Percentiles rank a stretch among this genome's conserved stretches.
phyloP scores from a whole-genome alignment of 1,140 invertebrate species.

The Camponotus pennsylvanicus region DNA sequence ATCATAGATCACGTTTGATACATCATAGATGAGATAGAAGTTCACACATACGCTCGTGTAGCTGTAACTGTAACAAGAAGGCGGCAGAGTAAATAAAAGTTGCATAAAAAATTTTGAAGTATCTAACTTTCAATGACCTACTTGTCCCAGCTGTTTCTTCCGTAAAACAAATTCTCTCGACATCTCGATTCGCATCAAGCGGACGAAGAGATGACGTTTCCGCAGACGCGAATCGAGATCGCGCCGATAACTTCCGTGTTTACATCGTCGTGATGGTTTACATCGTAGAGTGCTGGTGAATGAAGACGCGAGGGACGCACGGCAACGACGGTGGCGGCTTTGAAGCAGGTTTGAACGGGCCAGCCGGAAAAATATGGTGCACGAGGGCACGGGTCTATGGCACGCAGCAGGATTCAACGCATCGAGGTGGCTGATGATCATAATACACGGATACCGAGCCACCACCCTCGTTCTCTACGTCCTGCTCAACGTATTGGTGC shows the following conservation, averaged over 20 bases:
- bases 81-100: conserved; percentile 41
- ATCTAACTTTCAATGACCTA: background rate
- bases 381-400: conserved; percentile 75
- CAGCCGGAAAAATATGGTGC: conserved; percentile 75
- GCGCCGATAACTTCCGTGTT: conserved; percentile 20
- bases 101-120: conserved; percentile 7
- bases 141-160: background rate
- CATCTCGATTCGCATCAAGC: conserved; percentile 21
- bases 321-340: conserved; percentile 33
- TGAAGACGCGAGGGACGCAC: conserved; percentile 58
- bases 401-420: conserved; percentile 73
- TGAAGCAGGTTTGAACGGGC: conserved; percentile 58
- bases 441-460: conserved; percentile 76
- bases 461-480: conserved; percentile 75
- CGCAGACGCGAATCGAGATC: background rate
- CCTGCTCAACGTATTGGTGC: conserved; percentile 77
- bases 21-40: background rate
- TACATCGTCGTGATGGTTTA: background rate
- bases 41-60: background rate
- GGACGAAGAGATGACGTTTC: background rate
- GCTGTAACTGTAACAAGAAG: background rate
- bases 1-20: background rate
- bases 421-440: conserved; percentile 77
- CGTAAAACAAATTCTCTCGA: conserved; percentile 18
- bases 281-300: conserved; percentile 66